Evolutionary conservation across 2,113 vertebrate genomes (phyloP), one percentile per base, ranked within the genome.

Genomic region (Rissa tridactyla): DNA sequence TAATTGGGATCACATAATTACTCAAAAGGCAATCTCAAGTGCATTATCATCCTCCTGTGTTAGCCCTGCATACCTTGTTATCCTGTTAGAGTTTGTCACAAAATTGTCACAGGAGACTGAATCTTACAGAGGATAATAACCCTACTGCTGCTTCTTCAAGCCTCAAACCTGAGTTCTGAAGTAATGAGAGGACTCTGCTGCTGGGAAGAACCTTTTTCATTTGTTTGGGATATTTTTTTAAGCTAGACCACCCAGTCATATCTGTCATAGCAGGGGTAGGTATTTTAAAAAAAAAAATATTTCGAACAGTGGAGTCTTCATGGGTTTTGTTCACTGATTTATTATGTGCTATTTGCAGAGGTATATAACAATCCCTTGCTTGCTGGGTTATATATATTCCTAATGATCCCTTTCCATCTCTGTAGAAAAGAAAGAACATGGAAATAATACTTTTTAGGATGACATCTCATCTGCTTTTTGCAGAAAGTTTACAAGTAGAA

Each of bases 1-100:
- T 98, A 98, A 98, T 96, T 98, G 97, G 95, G 72, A 96, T 97
- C 95, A 96, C 87, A 79, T 97, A 97, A 98, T 98, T 97, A 96
- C 94, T 98, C 86, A 92, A 94, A 97, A 97, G 95, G 80, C 94
- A 97, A 64, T 92, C 93, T 88, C 87, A 88, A 97, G 77, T 86
- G 78, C 91, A 92, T 94, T 96, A 93, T 91, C 76, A 92, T 97
- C 94, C 75, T 79, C 96, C 92, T 88, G 81, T 96, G 97, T 96
- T 88, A 95, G 73, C 97, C 68, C 88, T 86, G 79, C 70, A 84
- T 62, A 96, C 95, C 95, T 98, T 96, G 96, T 98, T 98, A 98
- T 96, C 95, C 91, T 96, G 88, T 96, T 46, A 34, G 91, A 97
- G 94, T 97, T 98, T 97, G 97, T 98, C 97, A 98, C 96, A 97